Evolutionary conservation across 2,888 invertebrate species (phyloP), one percentile per base, ranked within the genome.

Genomic region (Papilio demoleus): DNA sequence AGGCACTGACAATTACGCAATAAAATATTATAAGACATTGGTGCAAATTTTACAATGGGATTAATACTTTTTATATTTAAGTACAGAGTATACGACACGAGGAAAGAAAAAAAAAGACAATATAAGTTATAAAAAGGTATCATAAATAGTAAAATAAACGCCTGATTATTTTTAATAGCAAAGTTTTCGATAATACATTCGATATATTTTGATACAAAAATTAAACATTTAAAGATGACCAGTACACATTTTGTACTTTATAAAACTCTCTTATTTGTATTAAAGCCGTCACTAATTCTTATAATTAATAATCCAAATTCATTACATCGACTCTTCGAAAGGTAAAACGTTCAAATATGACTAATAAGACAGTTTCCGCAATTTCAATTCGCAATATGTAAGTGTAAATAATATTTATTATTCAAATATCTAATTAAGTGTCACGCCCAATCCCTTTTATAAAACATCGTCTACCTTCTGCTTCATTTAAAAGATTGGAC

Each of bases 401-500:
- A 31, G 31, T 56, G 53, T 31, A 56, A 56, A 56, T 31, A 56
- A 56, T 31, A 31, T 31, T 31, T 31, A 56, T 56, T 56, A 56
- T 56, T 31, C 31, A 56, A 56, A 56, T 56, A 56, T 56, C 53
- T 31, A 56, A 56, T 56, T 31, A 56, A 27, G n/a, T 31, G 11
- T 56, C 53, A 56, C 53, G 53, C 31, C 27, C 53, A 17, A 31
- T 56, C 27, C 53, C 53, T 56, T 56, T 56, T 31, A 56, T 56
- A 56, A 56, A 56, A 12, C 17, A 56, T 27, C 27, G 50, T 56
- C 53, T 56, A 53, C 31, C 31, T 56, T 56, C 53, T n/a, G 53
- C 31, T 31, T 31, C 53, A 56, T 53, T 53, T 53, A 27, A 53
- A 53, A 56, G 53, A 56, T 56, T 56, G 53, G 53, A 56, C 17